Evolutionary conservation across 2,888 invertebrate species (phyloP).

Genomic region (Tenthredo distinguenda): DNA sequence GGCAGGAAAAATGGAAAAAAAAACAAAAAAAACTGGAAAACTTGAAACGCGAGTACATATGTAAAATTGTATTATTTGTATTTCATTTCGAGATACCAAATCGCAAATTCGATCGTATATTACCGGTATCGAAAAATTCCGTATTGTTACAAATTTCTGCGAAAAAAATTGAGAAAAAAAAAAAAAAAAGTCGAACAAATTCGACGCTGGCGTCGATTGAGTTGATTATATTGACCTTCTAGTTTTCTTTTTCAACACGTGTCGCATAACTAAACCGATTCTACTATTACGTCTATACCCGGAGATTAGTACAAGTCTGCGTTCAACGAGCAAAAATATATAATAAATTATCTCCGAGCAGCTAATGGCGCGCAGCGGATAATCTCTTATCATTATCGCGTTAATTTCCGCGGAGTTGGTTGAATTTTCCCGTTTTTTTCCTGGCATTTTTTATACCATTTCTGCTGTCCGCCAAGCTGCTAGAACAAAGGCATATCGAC

Average conservation of each 20-base stretch:
- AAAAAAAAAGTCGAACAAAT: not conserved
- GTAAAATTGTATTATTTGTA: not conserved
- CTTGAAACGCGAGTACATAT: not conserved
- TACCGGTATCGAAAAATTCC: not conserved
- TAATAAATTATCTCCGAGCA: not conserved
- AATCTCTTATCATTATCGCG: not conserved
- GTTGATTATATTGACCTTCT: not conserved
- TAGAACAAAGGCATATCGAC: conserved; percentile 70
- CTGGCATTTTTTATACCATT: not conserved
- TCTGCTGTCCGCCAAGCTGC: conserved; percentile 11
- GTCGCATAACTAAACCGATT: not conserved
- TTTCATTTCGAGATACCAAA: not conserved
- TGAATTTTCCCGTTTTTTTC: not conserved
- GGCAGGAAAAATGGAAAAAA: not conserved
- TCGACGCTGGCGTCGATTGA: conserved; percentile 29
- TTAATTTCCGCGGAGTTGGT: not conserved
- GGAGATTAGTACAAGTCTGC: not conserved
- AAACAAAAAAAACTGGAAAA: not conserved
- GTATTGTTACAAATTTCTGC: not conserved
- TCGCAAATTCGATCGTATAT: not conserved
- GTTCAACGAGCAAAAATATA: conserved; percentile 1
- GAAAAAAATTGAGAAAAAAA: not conserved
- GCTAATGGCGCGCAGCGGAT: not conserved
- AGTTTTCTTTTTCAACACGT: not conserved
- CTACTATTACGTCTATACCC: not conserved